Conservation (phyloP, 2,888 invertebrate species). For the Tromatobia lineatoria region DNA sequence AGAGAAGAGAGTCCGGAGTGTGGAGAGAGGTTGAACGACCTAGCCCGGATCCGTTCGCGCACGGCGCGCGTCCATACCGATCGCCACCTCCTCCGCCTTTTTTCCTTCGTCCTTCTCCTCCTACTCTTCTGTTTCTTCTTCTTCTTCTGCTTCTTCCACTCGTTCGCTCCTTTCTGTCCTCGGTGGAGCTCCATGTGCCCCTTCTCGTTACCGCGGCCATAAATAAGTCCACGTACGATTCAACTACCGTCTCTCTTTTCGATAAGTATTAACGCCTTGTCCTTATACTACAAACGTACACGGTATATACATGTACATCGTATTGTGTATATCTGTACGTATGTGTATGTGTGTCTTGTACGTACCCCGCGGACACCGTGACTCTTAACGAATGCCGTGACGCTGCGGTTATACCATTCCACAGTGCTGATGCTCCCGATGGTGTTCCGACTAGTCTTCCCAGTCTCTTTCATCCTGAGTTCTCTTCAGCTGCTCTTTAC, state of each 20-base stretch:
- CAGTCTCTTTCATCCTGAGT: slow-evolving; percentile 13
- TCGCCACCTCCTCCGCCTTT: slow-evolving; percentile 71
- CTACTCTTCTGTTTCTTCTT: slow-evolving; percentile 23
- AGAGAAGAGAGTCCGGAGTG: slow-evolving; percentile 73
- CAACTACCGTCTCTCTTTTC: slow-evolving; percentile 76
- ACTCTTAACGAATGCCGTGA: slow-evolving; percentile 68
- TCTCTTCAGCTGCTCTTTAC: slow-evolving; percentile 22
- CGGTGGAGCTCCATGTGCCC: slow-evolving; percentile 62
- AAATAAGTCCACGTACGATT: slow-evolving; percentile 77
- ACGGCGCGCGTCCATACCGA: slow-evolving; percentile 79
- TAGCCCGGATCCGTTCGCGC: slow-evolving; percentile 80
- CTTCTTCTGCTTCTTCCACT: slow-evolving; percentile 53
- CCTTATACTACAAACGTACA: slow-evolving; percentile 50
- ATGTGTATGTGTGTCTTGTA: not conserved
- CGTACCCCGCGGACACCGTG: slow-evolving; percentile 51
- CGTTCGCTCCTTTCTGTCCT: slow-evolving; percentile 54
- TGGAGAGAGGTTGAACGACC: slow-evolving; percentile 81
- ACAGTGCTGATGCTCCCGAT: slow-evolving; percentile 62
- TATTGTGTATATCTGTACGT: slow-evolving; percentile 22
- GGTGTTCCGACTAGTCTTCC: slow-evolving; percentile 41
- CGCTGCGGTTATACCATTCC: slow-evolving; percentile 64
- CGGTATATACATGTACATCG: not conserved
- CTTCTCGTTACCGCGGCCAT: slow-evolving; percentile 75
- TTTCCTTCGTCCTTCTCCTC: slow-evolving; percentile 50
- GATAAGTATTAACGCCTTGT: slow-evolving; percentile 79